Conservation (phyloP, 2,797 vertebrate genomes). For the Leptatherina wallacei region DNA sequence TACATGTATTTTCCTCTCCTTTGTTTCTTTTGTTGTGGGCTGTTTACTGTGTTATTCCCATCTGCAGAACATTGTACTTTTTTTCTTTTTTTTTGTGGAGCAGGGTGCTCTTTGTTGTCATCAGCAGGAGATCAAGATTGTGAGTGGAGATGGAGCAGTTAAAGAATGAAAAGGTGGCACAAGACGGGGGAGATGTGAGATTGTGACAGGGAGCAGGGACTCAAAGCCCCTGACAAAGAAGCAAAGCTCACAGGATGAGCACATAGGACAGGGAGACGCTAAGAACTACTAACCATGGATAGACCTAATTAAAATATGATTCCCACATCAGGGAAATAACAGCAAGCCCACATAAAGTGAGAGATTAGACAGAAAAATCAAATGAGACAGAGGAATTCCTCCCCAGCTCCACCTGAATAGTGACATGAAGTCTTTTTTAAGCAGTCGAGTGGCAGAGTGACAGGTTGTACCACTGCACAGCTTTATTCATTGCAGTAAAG, state of each 20-base stretch:
- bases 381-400: conserved; percentile 70
- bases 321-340: conserved; percentile 80
- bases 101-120: conserved; percentile 71
- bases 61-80: conserved; percentile 56
- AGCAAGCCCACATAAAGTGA: conserved; percentile 75
- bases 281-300: conserved; percentile 71
- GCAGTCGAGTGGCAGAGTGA: conserved; percentile 78
- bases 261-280: conserved; percentile 59
- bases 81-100: conserved; percentile 49
- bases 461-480: conserved; percentile 72
- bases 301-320: conserved; percentile 85
- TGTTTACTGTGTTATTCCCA: conserved; percentile 66
- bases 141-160: conserved; percentile 70
- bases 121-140: conserved; percentile 69
- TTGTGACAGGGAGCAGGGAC: conserved; percentile 67
- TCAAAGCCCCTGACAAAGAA: conserved; percentile 67
- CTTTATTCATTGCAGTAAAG: conserved; percentile 73
- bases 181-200: conserved; percentile 71
- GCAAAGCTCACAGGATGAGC: conserved; percentile 72
- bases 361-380: conserved; percentile 73
- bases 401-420: conserved; percentile 69
- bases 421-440: conserved; percentile 65
- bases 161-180: conserved; percentile 75
- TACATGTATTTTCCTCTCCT: conserved; percentile 46
- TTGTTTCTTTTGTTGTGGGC: conserved; percentile 51